Evolutionary conservation across 2,888 invertebrate species (phyloP).

Genomic region (Cosmia pyralina): DNA sequence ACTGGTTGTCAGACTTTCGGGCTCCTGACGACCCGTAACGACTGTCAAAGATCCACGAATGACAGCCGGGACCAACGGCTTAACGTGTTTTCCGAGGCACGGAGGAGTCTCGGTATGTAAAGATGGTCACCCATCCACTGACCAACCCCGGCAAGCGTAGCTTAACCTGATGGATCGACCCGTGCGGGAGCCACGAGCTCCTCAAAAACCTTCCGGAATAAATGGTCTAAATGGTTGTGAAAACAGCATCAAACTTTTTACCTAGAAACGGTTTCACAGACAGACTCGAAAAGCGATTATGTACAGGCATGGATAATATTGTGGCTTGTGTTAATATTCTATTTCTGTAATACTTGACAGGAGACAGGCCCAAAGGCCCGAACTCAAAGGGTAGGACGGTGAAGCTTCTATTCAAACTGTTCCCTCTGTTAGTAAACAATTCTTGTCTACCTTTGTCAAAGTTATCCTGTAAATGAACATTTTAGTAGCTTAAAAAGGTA

Average conservation of each 20-base stretch:
- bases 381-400: not conserved
- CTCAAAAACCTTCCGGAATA: not conserved
- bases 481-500: not conserved
- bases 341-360: constrained; percentile 12
- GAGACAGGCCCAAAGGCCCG: not conserved
- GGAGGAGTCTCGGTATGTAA: no score
- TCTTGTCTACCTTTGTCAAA: constrained; percentile 51
- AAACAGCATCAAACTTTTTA: not conserved
- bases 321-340: not conserved
- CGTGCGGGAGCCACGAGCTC: no score
- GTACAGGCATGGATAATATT: not conserved
- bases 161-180: no score
- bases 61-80: no score
- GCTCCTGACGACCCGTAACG: no score
- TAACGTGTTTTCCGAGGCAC: no score
- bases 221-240: not conserved
- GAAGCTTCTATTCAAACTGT: constrained; percentile 25
- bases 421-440: constrained; percentile 44
- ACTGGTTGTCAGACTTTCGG: no score
- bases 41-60: no score
- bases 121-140: no score
- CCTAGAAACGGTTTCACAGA: not conserved
- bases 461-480: constrained; percentile 23
- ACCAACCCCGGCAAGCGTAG: no score
- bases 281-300: not conserved